A percentile compares a stretch with the other conserved stretches of the same genome.
phyloP scores from a whole-genome alignment of 2,888 invertebrate species.

The Helobdella robusta region DNA sequence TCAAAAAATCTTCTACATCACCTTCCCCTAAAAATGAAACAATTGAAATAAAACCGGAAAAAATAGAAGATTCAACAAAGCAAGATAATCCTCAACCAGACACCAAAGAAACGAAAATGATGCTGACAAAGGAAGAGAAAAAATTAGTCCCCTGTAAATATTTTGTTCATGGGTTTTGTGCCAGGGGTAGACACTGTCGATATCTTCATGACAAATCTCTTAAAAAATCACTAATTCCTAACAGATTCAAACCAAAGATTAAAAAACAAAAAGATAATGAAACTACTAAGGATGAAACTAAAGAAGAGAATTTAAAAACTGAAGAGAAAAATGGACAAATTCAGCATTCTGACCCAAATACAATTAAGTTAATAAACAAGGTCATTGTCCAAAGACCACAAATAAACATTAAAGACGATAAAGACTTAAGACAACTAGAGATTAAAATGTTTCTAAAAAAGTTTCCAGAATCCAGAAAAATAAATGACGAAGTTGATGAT shows the following conservation, averaged over 20 bases:
- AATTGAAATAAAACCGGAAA: not conserved
- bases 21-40: not conserved
- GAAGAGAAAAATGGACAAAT: no score
- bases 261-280: constrained; percentile 26
- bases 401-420: constrained; percentile 35
- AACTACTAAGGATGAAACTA: no score
- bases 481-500: constrained; percentile 22
- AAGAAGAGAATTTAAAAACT: no score
- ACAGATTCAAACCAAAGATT: no score
- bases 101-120: not conserved
- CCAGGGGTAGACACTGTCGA: constrained; percentile 16
- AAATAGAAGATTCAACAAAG: not conserved
- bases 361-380: no score
- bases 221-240: no score
- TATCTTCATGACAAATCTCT: constrained; percentile 19
- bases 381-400: no score
- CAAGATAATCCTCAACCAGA: not conserved
- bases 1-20: not conserved
- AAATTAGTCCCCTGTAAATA: constrained; percentile 3
- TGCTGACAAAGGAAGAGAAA: not conserved
- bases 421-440: constrained; percentile 39
- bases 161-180: constrained; percentile 13
- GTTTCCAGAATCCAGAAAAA: constrained; percentile 38
- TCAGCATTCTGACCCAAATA: no score
- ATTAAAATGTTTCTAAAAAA: constrained; percentile 40